These are phyloP conservation scores for Platanista minor DNA, from an alignment of 2,113 vertebrate genomes.

Conservation along the genomic window DNA sequence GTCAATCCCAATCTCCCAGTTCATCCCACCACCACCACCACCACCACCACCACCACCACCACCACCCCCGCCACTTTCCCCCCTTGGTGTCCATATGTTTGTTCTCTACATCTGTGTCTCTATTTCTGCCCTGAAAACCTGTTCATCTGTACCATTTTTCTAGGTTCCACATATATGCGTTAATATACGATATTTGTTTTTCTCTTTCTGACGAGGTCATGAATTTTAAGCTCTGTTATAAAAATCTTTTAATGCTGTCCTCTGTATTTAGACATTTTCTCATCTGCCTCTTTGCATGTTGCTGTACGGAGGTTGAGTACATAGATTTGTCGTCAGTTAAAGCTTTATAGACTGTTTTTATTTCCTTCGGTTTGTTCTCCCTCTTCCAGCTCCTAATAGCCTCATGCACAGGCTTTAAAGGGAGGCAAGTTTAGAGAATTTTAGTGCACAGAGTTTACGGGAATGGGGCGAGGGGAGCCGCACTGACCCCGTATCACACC, in stretches of 20 bases:
- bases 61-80: too few relatives aligned
- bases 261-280: background rate
- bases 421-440: slow-evolving; percentile 24
- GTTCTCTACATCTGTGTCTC: too few relatives aligned
- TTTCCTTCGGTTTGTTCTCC: slow-evolving; percentile 14
- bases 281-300: background rate
- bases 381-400: background rate
- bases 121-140: too few relatives aligned
- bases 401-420: background rate
- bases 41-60: too few relatives aligned
- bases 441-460: slow-evolving; percentile 58
- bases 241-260: background rate
- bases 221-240: background rate
- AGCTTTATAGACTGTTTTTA: slow-evolving; percentile 26
- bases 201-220: background rate
- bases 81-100: too few relatives aligned
- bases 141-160: too few relatives aligned
- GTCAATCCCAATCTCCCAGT: too few relatives aligned
- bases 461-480: background rate
- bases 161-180: too few relatives aligned
- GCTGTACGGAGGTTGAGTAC: background rate
- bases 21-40: too few relatives aligned
- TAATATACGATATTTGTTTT: too few relatives aligned
- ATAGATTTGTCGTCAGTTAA: background rate
- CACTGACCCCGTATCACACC: slow-evolving; percentile 57